phyloP scores from a whole-genome alignment of 92 coral and sea anemone genomes.

The Plumapathes pennacea region DNA sequence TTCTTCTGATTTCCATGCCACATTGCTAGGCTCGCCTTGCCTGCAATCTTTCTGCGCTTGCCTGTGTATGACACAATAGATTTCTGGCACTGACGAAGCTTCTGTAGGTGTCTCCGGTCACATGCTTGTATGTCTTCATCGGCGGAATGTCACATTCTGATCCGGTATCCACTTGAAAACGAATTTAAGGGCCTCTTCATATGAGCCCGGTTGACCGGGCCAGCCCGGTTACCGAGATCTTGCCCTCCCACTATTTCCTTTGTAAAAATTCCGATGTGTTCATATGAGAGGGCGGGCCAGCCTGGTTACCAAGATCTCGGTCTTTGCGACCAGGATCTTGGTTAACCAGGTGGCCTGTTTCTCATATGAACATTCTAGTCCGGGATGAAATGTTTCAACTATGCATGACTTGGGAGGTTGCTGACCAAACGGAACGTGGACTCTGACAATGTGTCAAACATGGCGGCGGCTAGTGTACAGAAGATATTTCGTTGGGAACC shows the following conservation, averaged over 20 bases:
- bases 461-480: slow-evolving; percentile 4
- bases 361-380: slow-evolving; percentile 30
- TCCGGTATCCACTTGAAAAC: too few species aligned
- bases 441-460: slow-evolving; percentile 7
- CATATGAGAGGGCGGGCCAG: slow-evolving; percentile 6
- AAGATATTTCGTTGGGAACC: slow-evolving; percentile 26
- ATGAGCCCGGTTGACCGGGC: slow-evolving; percentile 13
- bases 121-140: too few species aligned
- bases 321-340: slow-evolving; percentile 14
- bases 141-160: too few species aligned
- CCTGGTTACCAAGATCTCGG: slow-evolving; percentile 33
- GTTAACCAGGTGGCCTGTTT: too few species aligned
- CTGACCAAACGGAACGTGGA: not conserved
- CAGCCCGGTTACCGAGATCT: slow-evolving; percentile 8
- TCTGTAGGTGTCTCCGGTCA: too few species aligned
- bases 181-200: slow-evolving; percentile 5
- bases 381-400: slow-evolving; percentile 1
- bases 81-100: too few species aligned
- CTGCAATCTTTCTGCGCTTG: too few species aligned
- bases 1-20: too few species aligned
- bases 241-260: slow-evolving; percentile 1
- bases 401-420: slow-evolving; percentile 12
- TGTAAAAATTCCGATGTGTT: slow-evolving; percentile 6
- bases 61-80: too few species aligned
- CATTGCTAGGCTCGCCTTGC: too few species aligned